Evolutionary conservation across 2,113 vertebrate species (phyloP).

Genomic region (Muntiacus muntjak): DNA sequence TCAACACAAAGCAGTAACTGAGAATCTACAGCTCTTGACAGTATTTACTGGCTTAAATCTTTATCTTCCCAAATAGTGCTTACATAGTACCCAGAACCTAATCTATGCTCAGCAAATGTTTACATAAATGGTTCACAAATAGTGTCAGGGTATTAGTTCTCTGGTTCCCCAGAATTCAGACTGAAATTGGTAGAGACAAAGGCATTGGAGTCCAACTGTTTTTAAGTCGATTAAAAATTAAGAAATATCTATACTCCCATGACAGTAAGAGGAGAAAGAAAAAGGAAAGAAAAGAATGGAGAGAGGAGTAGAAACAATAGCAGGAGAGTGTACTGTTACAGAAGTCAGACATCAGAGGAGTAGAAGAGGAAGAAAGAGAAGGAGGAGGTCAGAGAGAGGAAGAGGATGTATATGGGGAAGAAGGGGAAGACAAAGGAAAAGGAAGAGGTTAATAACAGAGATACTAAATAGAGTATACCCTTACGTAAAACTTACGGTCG

Average conservation of each 20-base stretch:
- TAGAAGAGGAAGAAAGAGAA: background rate
- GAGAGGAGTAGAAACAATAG: background rate
- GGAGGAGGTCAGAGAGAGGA: background rate
- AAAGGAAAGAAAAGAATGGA: background rate
- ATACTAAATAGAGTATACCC: background rate
- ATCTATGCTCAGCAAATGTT: background rate
- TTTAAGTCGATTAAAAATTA: background rate
- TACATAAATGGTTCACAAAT: background rate
- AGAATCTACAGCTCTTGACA: background rate
- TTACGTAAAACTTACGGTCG: background rate
- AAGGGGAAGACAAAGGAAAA: background rate
- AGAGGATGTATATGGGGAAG: background rate
- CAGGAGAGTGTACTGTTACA: background rate
- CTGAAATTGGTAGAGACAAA: background rate
- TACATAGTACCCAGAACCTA: background rate
- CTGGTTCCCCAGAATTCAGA: background rate
- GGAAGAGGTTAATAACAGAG: background rate
- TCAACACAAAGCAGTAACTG: background rate
- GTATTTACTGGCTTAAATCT: background rate
- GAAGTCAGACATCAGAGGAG: background rate
- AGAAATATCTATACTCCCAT: background rate
- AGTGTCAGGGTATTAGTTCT: background rate
- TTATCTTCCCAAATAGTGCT: background rate
- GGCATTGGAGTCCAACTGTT: background rate
- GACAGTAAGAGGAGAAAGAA: background rate